Base-by-base conservation (phyloP, 2,888 invertebrate genomes). In the Iselma pallidipennis region DNA sequence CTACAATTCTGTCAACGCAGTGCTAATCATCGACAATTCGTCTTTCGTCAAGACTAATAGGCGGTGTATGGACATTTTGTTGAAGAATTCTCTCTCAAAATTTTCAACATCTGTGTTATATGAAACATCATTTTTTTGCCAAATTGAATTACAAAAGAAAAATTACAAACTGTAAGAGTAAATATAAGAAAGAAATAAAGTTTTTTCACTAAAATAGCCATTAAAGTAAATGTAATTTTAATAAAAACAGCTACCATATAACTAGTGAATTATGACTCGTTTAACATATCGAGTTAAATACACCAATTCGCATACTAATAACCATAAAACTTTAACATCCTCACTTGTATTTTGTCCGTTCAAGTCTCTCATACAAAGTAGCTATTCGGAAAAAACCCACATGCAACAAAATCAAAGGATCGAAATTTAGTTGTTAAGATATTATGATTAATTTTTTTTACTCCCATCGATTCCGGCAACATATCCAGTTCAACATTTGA, bases 11-110 rank as follows among this genome's bases (percentile, higher is more conserved):
- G 68, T 77, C 76, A 72, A 56, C 76, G 68, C 62, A 31, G 51
- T 67, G 73, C 74, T 77, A 77, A 77, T 76, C 71, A 76, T 72
- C 68, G 66, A 71, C 73, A 68, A 70, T 73, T 66, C 70, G 70
- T 74, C 75, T 75, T 74, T 77, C 75, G 67, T 67, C 69, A 55
- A 37, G 57, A 59, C 71, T 75, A 73, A 75, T 75, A 67, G 71
- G 67, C 19, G 45, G 33, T 37, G 37, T 48, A 26, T 28, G 48
- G 48, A 59, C 59, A 63, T 53, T 16, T 63, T 63, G 63, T 56
- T 49, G 31, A 26, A 23, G 26, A 25, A 16, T 16, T 7, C 37
- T 14, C 37, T 14, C 0, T 37, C 14, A 14, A 37, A 37, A 6
- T 37, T 37, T 37, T 37, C 37, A 37, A 16, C 37, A 37, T 37